Evolutionary conservation across 1,140 invertebrate species (phyloP).

Genomic region (Stegodyphus dumicola): DNA sequence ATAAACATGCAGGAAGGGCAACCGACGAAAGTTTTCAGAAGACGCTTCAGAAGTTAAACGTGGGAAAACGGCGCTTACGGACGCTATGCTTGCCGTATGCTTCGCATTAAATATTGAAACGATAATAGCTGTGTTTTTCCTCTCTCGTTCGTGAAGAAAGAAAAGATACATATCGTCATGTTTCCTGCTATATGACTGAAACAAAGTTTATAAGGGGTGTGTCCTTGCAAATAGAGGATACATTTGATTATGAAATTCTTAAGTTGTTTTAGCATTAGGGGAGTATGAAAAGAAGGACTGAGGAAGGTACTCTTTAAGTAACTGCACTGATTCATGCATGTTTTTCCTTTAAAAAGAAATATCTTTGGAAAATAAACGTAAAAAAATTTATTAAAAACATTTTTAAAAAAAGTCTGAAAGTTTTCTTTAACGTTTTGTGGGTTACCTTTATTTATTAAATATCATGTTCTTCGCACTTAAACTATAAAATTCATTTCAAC

Average conservation of each 20-base stretch:
- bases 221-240: neutral
- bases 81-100: conserved; percentile 32
- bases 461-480: too few relatives aligned
- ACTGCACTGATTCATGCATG: too few relatives aligned
- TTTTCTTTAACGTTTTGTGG: too few relatives aligned
- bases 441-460: too few relatives aligned
- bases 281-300: neutral
- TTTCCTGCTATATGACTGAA: neutral
- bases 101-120: conserved; percentile 30
- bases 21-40: too few relatives aligned
- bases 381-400: too few relatives aligned
- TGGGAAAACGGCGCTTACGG: conserved; percentile 43
- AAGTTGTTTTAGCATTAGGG: neutral
- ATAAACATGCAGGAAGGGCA: too few relatives aligned
- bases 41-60: conserved; percentile 19
- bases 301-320: too few relatives aligned
- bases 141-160: neutral
- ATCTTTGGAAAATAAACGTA: too few relatives aligned
- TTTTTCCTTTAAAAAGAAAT: too few relatives aligned
- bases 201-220: neutral
- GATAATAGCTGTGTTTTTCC: conserved; percentile 4
- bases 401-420: too few relatives aligned
- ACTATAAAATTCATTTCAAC: too few relatives aligned
- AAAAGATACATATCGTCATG: neutral
- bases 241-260: neutral